Evolutionary conservation across 2,888 invertebrate species (phyloP).

Genomic region (Adelognathus sp.): DNA sequence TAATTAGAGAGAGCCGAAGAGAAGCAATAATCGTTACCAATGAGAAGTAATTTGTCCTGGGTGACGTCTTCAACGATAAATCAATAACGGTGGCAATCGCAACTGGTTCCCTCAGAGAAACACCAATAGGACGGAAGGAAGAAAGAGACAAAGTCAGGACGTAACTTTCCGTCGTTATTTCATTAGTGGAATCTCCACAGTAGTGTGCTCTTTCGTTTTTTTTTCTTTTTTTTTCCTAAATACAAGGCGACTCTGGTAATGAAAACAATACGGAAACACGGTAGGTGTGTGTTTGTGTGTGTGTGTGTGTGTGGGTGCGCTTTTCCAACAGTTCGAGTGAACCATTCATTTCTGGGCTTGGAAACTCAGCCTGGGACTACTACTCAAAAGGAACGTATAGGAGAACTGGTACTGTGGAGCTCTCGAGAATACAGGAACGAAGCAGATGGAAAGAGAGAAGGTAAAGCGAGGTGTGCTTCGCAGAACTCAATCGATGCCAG

Average conservation of each 20-base stretch:
- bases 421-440: background rate
- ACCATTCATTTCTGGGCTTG: background rate
- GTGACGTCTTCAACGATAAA: conserved; percentile 24
- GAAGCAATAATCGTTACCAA: conserved; percentile 50
- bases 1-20: conserved; percentile 6
- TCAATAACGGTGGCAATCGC: conserved; percentile 40
- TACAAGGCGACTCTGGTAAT: background rate
- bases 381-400: background rate
- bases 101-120: background rate
- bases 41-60: conserved; percentile 37
- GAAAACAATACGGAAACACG: background rate
- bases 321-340: background rate
- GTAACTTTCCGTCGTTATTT: conserved; percentile 15
- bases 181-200: conserved; percentile 3
- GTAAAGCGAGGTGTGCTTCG: background rate
- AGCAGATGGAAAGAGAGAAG: background rate
- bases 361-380: background rate
- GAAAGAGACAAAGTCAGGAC: background rate
- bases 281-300: too few species aligned
- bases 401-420: background rate
- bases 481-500: conserved; percentile 27
- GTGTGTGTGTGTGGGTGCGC: background rate
- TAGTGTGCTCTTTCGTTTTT: background rate
- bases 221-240: background rate
- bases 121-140: too few species aligned